phyloP scores from a whole-genome alignment of 2,113 vertebrate species.

The Lepisosteus oculatus region DNA sequence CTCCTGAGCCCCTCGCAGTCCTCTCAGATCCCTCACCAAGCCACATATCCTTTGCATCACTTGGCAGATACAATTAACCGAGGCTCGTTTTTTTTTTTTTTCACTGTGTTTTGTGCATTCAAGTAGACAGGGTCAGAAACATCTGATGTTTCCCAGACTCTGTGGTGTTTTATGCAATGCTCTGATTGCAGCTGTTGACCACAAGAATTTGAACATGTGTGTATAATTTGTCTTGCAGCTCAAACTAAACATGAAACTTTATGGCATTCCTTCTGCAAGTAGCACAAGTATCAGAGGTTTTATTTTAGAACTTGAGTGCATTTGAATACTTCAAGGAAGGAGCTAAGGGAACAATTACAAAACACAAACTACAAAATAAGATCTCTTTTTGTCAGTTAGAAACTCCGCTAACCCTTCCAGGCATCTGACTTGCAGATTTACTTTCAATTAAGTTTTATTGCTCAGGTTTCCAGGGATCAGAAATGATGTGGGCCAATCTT shows the following conservation, averaged over 20 bases:
- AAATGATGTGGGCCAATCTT: too few relatives aligned
- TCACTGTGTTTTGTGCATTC: constrained; percentile 35
- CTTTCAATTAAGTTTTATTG: too few relatives aligned
- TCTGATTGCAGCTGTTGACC: constrained; percentile 62
- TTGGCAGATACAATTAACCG: constrained; percentile 59
- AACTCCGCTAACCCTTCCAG: too few relatives aligned
- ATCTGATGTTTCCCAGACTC: constrained; percentile 60
- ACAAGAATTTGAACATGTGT: constrained; percentile 62
- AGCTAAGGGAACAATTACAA: too few relatives aligned
- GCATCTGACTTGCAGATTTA: too few relatives aligned
- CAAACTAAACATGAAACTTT: constrained; percentile 51
- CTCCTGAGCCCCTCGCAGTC: constrained; percentile 26
- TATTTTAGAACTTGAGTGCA: background rate
- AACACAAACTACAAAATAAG: too few relatives aligned
- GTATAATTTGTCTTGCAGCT: constrained; percentile 60
- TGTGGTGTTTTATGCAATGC: constrained; percentile 60
- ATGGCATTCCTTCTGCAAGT: constrained; percentile 41
- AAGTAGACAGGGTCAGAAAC: constrained; percentile 51
- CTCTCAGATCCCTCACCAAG: constrained; percentile 41
- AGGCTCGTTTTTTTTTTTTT: constrained; percentile 30
- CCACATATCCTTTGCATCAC: constrained; percentile 62
- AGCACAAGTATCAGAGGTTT: constrained; percentile 36
- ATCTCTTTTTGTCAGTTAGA: too few relatives aligned
- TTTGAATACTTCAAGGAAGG: background rate
- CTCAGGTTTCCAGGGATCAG: too few relatives aligned